A percentile compares a stretch with the other conserved stretches of the same genome.
Conservation (phyloP, 1,140 invertebrate genomes). For the Ceratitis capitata region DNA sequence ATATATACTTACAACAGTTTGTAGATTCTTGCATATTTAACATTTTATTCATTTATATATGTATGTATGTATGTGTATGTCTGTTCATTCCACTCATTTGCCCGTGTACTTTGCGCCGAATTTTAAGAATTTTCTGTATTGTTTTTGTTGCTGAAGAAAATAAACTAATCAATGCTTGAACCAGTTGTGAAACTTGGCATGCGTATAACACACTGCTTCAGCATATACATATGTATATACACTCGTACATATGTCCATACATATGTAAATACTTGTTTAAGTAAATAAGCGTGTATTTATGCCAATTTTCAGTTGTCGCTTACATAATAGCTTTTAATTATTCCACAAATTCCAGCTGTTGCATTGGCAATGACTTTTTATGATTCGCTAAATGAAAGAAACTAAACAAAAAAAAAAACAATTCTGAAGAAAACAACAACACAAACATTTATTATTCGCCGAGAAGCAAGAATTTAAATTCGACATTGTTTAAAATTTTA, state of each 20-base stretch:
- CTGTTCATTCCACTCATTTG: not conserved
- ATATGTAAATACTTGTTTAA: not conserved
- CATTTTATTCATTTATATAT: not conserved
- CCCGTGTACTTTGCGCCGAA: not conserved
- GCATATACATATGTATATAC: not conserved
- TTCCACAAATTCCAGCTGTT: not conserved
- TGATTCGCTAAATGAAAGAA: no score
- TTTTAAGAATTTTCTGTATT: not conserved
- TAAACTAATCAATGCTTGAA: not conserved
- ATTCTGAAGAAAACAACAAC: not conserved
- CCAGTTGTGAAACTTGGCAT: not conserved
- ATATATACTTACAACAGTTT: not conserved
- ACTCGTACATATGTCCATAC: not conserved
- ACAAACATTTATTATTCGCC: not conserved
- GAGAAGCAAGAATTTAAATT: not conserved
- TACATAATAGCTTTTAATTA: constrained; percentile 17
- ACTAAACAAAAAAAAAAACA: no score
- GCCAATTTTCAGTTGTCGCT: not conserved
- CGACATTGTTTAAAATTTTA: not conserved
- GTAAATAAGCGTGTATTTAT: not conserved
- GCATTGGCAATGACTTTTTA: not conserved
- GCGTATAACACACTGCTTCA: no score
- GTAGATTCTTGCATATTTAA: not conserved
- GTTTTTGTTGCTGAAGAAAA: not conserved
- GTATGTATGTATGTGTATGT: not conserved